Evolutionary conservation across 2,888 invertebrate genomes (phyloP).

Genomic region (Synergus gifuensis): DNA sequence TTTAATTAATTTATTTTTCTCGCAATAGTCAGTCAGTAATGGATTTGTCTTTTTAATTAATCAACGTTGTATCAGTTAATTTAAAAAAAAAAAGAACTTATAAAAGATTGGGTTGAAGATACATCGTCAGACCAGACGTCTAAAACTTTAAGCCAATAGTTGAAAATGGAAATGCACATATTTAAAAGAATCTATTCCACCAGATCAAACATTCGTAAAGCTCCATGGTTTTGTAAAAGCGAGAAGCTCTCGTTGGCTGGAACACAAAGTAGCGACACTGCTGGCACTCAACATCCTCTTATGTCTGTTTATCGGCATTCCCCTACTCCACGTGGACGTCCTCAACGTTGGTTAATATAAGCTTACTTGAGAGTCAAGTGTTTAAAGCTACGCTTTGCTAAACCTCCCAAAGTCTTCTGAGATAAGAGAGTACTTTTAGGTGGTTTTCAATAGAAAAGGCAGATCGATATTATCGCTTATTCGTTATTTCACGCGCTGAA

Average conservation of each 20-base stretch:
- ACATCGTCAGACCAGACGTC: no score
- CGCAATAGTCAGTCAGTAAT: no score
- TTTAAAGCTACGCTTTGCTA: conserved; percentile 28
- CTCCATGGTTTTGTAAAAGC: conserved; percentile 15
- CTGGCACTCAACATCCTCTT: conserved; percentile 47
- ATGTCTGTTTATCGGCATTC: conserved; percentile 50
- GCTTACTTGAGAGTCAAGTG: conserved; percentile 22
- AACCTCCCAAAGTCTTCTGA: background rate
- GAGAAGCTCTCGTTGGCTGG: conserved; percentile 22
- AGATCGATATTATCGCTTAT: background rate
- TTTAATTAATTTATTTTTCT: no score
- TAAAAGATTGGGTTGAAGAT: no score
- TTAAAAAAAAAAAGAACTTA: no score
- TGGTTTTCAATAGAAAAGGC: background rate
- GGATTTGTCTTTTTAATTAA: no score
- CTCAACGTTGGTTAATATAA: conserved; percentile 20
- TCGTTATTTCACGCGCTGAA: background rate
- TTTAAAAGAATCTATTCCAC: background rate
- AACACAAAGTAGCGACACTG: conserved; percentile 41
- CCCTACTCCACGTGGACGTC: conserved; percentile 17
- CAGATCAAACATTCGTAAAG: background rate
- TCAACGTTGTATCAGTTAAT: no score
- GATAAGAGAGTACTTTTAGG: background rate
- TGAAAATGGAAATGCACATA: background rate
- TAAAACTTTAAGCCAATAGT: no score